These are phyloP conservation scores for Platycercus adscitus DNA, from an alignment of 2,113 vertebrate genomes.

Conservation along the genomic window DNA sequence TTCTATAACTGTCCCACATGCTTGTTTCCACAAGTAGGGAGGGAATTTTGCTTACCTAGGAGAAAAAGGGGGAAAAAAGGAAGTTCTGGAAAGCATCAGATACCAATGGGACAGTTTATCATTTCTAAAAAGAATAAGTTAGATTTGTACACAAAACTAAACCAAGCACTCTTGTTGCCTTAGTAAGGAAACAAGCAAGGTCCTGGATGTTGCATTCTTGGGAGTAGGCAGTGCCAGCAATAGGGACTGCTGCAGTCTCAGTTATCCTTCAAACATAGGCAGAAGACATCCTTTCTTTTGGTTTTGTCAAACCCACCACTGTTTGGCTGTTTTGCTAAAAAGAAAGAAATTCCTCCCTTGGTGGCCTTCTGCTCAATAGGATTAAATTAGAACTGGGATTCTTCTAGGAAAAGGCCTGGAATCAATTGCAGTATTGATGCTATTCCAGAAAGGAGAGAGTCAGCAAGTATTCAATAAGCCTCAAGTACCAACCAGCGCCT, in stretches of 20 bases:
- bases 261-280: not conserved
- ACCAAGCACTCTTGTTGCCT: not conserved
- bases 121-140: not conserved
- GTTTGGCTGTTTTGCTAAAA: not conserved
- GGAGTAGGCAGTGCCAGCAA: not conserved
- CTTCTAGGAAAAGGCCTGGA: slow-evolving; percentile 25
- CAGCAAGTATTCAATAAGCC: not conserved
- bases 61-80: rapidly evolving
- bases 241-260: not conserved
- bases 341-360: not conserved
- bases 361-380: slow-evolving; percentile 7
- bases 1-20: not conserved
- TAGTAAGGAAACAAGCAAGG: not conserved
- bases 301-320: not conserved
- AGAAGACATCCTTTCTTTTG: not conserved
- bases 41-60: not conserved
- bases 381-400: slow-evolving; percentile 39
- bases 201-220: not conserved
- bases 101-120: not conserved
- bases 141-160: not conserved
- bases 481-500: not conserved
- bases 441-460: not conserved
- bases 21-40: not conserved
- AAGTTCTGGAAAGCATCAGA: not conserved
- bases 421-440: not conserved